These are phyloP conservation scores for Festucalex cinctus DNA, from an alignment of 2,113 vertebrate species.

Conservation along the genomic window DNA sequence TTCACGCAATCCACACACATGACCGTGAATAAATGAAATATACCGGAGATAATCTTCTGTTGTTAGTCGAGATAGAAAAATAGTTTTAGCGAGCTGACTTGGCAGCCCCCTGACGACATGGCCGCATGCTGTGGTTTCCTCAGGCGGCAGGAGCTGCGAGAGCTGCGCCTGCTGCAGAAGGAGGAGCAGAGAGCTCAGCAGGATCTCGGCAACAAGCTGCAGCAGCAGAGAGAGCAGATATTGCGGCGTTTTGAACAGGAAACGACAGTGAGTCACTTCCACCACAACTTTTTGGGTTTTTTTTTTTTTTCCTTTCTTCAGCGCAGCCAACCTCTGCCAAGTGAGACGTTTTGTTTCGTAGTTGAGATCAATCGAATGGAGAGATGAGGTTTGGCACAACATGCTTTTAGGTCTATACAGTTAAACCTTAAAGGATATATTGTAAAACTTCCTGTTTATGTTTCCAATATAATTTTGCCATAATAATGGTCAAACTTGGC, in stretches of 20 bases:
- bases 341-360: neutral
- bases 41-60: neutral
- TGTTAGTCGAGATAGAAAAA: neutral
- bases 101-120: neutral
- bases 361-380: neutral
- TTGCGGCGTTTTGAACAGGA: slow-evolving; percentile 96
- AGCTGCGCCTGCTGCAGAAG: slow-evolving; percentile 92
- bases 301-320: no score
- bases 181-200: slow-evolving; percentile 97
- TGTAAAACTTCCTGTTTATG: no score
- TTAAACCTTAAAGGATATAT: no score
- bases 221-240: slow-evolving; percentile 94
- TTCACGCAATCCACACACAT: slow-evolving; percentile 19
- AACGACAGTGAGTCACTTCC: slow-evolving; percentile 81
- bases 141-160: slow-evolving; percentile 93
- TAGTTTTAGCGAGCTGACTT: neutral
- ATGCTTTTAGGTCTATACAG: no score
- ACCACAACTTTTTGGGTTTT: neutral
- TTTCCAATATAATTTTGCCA: no score
- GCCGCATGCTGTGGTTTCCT: slow-evolving; percentile 29
- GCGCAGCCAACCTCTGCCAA: neutral
- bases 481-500: no score
- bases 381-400: no score
- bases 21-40: no score
- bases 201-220: slow-evolving; percentile 91